phyloP scores from a whole-genome alignment of 1,140 invertebrate genomes.

The Calosoma granatense region DNA sequence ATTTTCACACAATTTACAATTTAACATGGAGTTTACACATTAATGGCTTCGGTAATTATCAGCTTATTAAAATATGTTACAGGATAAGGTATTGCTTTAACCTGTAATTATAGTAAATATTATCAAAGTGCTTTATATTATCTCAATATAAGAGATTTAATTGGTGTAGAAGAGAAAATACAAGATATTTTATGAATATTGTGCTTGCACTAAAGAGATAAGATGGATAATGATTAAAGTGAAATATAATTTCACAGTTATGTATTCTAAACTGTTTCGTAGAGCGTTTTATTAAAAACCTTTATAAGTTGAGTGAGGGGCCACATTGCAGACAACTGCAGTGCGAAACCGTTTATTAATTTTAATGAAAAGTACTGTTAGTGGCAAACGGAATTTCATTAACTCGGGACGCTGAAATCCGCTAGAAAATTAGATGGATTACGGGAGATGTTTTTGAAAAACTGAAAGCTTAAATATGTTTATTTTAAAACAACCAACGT shows the following conservation, averaged over 20 bases:
- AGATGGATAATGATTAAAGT: background rate
- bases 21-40: background rate
- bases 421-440: background rate
- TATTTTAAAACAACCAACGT: too few species aligned
- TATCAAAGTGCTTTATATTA: too few species aligned
- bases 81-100: background rate
- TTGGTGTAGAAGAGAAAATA: too few species aligned
- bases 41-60: background rate
- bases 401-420: background rate
- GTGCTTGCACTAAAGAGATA: background rate
- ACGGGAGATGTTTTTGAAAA: conserved; percentile 2
- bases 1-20: conserved; percentile 5
- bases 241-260: background rate
- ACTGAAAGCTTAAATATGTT: background rate
- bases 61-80: background rate
- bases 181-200: too few species aligned
- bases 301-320: background rate
- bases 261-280: background rate
- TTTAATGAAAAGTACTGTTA: conserved; percentile 8
- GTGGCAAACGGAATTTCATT: conserved; percentile 8
- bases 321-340: background rate
- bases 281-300: conserved; percentile 2
- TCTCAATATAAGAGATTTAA: too few species aligned
- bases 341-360: conserved; percentile 6
- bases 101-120: background rate